Conservation (phyloP, 2,797 vertebrate genomes). For the Lindbergichthys nudifrons region DNA sequence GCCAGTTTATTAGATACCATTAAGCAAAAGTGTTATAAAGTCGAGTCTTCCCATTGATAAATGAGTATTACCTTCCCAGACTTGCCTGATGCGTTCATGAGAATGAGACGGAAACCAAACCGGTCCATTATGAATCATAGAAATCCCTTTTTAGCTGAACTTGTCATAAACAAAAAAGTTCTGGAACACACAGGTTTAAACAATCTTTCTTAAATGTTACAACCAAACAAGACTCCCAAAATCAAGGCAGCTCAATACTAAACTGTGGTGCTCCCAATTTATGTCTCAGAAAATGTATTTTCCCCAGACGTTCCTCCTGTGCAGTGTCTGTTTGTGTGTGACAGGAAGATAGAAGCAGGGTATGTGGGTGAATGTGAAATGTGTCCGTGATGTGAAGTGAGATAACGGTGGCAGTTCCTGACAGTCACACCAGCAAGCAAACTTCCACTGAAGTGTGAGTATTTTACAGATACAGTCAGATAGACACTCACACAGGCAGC, state of each 20-base stretch:
- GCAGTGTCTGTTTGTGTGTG: slow-evolving; percentile 10
- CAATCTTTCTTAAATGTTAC: too few relatives aligned
- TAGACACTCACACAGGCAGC: slow-evolving; percentile 46
- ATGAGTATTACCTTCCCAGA: too few relatives aligned
- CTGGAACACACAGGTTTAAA: too few relatives aligned
- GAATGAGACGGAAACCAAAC: too few relatives aligned
- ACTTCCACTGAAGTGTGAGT: slow-evolving; percentile 45
- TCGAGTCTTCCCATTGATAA: too few relatives aligned
- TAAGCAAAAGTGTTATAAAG: too few relatives aligned
- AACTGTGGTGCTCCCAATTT: not conserved
- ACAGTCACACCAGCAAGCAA: slow-evolving; percentile 39
- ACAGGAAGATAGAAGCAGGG: slow-evolving; percentile 20
- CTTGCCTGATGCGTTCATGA: too few relatives aligned
- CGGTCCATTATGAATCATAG: too few relatives aligned
- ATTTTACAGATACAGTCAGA: slow-evolving; percentile 47
- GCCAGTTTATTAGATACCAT: too few relatives aligned
- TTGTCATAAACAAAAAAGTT: not conserved
- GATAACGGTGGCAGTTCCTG: slow-evolving; percentile 52
- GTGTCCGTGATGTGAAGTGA: slow-evolving; percentile 40
- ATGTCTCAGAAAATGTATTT: not conserved
- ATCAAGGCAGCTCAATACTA: too few relatives aligned
- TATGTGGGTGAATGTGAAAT: slow-evolving; percentile 47
- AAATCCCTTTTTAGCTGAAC: not conserved
- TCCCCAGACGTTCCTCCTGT: slow-evolving; percentile 9
- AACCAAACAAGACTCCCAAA: too few relatives aligned